A percentile compares a stretch with the other conserved stretches of the same genome.
phyloP scores from a whole-genome alignment of 2,113 vertebrate species.

The Sardina pilchardus region DNA sequence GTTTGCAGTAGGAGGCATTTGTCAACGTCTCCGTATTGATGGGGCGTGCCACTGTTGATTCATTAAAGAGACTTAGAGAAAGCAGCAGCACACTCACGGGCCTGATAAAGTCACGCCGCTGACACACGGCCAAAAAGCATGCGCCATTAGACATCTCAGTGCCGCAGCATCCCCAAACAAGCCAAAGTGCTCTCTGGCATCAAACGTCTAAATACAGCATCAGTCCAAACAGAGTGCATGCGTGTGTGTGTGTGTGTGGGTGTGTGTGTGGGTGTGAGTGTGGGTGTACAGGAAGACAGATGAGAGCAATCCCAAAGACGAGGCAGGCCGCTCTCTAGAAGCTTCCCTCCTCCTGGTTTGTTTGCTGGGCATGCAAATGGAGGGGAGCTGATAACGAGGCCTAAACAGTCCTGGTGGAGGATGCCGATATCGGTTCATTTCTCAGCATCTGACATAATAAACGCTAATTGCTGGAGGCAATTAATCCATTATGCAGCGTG shows the following conservation, averaged over 20 bases:
- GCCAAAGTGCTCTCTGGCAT: not conserved
- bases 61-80: constrained; percentile 64
- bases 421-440: constrained; percentile 35
- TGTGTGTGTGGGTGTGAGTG: not conserved
- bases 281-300: not conserved
- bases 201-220: not conserved
- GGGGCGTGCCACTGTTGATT: constrained; percentile 64
- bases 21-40: constrained; percentile 68
- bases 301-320: not conserved
- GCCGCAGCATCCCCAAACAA: not conserved
- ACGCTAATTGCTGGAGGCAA: constrained; percentile 35
- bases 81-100: constrained; percentile 62
- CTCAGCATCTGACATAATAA: constrained; percentile 40
- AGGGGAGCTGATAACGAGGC: not conserved
- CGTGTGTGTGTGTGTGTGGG: constrained; percentile 6
- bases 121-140: constrained; percentile 44
- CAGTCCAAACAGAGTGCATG: not conserved
- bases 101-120: constrained; percentile 58
- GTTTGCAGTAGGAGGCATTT: constrained; percentile 63
- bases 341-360: not conserved
- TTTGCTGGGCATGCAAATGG: not conserved
- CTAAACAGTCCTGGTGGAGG: constrained; percentile 18
- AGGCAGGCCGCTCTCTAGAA: not conserved
- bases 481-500: constrained; percentile 38
- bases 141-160: constrained; percentile 29